Conservation (phyloP, 35 echinoderm and acorn worm species). For the Apostichopus parvimensis region DNA sequence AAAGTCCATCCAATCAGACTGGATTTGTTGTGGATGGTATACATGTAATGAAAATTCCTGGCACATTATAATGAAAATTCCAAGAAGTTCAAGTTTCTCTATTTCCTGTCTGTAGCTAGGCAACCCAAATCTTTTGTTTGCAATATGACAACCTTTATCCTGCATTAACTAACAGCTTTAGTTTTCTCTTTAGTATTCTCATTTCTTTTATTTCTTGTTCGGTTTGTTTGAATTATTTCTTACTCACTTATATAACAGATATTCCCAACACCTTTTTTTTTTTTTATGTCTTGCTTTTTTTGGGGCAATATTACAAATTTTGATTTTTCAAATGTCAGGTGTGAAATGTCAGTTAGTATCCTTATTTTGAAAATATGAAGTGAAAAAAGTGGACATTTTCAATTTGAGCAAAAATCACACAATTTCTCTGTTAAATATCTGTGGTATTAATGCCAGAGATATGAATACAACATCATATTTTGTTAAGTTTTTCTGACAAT, state of each 20-base stretch:
- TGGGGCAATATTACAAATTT: no score
- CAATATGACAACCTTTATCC: constrained; percentile 24
- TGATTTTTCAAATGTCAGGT: background rate
- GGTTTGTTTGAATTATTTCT: constrained; percentile 2
- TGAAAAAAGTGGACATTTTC: no score
- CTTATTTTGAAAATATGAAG: no score
- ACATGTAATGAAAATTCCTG: background rate
- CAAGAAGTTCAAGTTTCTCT: constrained; percentile 20
- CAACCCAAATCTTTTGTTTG: constrained; percentile 30
- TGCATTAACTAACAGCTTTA: constrained; percentile 8
- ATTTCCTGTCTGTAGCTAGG: constrained; percentile 32
- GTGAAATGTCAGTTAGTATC: background rate
- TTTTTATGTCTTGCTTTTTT: background rate
- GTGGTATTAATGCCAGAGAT: no score
- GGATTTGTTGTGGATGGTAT: background rate
- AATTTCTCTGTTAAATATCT: no score
- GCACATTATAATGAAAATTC: constrained; percentile 5
- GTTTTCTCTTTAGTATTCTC: background rate
- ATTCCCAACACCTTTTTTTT: background rate
- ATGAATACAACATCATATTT: no score
- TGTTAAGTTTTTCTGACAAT: no score
- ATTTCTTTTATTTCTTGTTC: background rate
- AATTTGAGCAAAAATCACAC: no score
- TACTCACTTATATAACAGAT: background rate
- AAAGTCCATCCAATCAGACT: background rate